A percentile compares a stretch with the other conserved stretches of the same genome.
Conservation (phyloP, 2,113 vertebrate species). For the Puffinus mauretanicus region DNA sequence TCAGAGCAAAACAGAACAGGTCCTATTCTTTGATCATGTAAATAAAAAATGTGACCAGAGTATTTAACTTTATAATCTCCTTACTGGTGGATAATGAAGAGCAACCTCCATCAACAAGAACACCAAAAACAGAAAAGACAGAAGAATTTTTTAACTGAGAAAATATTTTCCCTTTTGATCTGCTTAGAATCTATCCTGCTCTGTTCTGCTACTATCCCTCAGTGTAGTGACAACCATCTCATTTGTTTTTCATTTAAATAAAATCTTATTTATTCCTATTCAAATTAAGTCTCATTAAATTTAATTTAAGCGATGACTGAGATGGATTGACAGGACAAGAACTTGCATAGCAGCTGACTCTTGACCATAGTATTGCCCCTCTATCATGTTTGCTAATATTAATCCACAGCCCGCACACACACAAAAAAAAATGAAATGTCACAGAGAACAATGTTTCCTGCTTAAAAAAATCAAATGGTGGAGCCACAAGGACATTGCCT, state of each 20-base stretch:
- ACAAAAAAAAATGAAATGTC: background rate
- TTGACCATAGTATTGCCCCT: background rate
- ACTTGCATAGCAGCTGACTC: background rate
- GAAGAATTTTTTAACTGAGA: background rate
- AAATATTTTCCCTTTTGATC: background rate
- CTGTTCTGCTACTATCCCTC: background rate
- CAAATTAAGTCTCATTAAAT: constrained; percentile 1
- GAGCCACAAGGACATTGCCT: background rate
- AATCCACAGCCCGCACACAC: background rate
- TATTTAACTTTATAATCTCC: background rate
- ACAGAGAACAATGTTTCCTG: background rate
- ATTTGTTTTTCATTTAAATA: background rate
- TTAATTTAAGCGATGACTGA: background rate
- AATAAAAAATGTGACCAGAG: background rate
- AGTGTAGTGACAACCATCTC: background rate
- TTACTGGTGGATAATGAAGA: background rate
- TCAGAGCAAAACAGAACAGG: background rate
- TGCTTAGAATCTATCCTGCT: background rate
- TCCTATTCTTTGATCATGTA: background rate
- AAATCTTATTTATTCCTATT: background rate
- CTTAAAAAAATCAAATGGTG: background rate
- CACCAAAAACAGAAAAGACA: background rate
- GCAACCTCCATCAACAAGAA: background rate
- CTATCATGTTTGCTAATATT: background rate
- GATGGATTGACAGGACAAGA: background rate